Conservation (phyloP, 2,888 invertebrate species). For the Cetonia aurata region DNA sequence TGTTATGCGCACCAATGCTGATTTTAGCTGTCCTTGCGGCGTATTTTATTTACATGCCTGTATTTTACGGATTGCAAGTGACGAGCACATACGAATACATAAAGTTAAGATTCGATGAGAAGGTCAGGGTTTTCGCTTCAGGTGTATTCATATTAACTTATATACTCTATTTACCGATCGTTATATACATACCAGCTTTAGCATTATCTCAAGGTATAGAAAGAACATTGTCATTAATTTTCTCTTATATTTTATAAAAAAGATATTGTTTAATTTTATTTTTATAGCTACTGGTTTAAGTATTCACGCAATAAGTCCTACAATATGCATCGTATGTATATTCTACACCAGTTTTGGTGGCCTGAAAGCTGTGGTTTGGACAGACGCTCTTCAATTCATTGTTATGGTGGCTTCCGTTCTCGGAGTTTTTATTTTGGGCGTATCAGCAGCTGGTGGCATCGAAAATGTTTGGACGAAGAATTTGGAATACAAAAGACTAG, state of each 20-base stretch:
- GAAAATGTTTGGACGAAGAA: slow-evolving; percentile 55
- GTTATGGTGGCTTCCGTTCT: slow-evolving; percentile 70
- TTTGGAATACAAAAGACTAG: slow-evolving; percentile 69
- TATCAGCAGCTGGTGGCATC: slow-evolving; percentile 51
- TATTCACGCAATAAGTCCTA: slow-evolving; percentile 72
- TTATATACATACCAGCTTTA: slow-evolving; percentile 78
- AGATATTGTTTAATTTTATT: background rate
- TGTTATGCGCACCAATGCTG: slow-evolving; percentile 65
- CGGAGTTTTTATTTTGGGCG: slow-evolving; percentile 71
- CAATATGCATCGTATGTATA: slow-evolving; percentile 78
- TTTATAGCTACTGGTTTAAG: slow-evolving; percentile 36
- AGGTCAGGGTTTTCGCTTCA: slow-evolving; percentile 72
- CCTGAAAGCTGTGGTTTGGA: slow-evolving; percentile 75
- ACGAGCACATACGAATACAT: slow-evolving; percentile 80
- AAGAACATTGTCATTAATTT: background rate
- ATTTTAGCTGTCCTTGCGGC: slow-evolving; percentile 53
- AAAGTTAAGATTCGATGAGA: slow-evolving; percentile 74
- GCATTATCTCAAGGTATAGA: slow-evolving; percentile 76
- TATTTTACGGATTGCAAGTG: slow-evolving; percentile 77
- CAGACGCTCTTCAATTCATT: slow-evolving; percentile 72
- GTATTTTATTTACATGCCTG: slow-evolving; percentile 69
- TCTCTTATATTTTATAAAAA: background rate
- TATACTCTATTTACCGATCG: slow-evolving; percentile 73
- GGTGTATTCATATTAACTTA: slow-evolving; percentile 72
- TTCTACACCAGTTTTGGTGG: slow-evolving; percentile 81